Base-by-base conservation (phyloP, 2,888 invertebrate species). In the Gymnosoma rotundatum region DNA sequence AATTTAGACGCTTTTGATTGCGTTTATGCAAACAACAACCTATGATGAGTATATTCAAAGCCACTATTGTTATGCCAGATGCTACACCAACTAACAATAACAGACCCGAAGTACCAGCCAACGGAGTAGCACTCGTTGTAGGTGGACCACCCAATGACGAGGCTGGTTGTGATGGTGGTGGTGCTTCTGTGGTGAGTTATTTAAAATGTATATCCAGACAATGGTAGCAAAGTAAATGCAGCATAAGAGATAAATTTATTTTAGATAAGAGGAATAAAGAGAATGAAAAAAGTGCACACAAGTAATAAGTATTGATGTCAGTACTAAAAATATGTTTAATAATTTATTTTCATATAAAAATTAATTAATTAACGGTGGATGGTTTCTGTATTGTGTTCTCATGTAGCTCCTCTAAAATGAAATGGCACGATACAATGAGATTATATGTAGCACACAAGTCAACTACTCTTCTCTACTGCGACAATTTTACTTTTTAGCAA, bases 1-100 rank as follows among this genome's bases (percentile, higher is more conserved):
- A 87, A 87, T 96, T 93, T 78, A 96, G 94, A 91, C 96, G 93
- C 92, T 96, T 96, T 92, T 96, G 96, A 85, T 95, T 95, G 92
- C 97, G 94, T 91, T 96, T 94, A 90, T 97, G 95, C 86, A 98
- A 95, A 93, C 97, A 98, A 93, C 97, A 97, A 88, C 97, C 96
- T 88, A 98, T 96, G 93, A 98, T 94, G 89, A 97, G 95, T 91
- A 98, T 95, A 93, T 98, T 98, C 91, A 97, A 94, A 86, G 97
- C 93, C 86, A 98, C 96, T 87, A 98, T 94, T 81, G 96, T 95
- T 73, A 97, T 95, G 56, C 97, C 98, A 79, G 97, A 95, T 87
- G 97, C 95, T 66, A 97, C 97, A 74, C 97, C 97, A 69, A 96
- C 95, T 87, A 97, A 95, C 87, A 97, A 95, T 89, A 97, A 95